A percentile compares a stretch with the other conserved stretches of the same genome.
phyloP scores from a whole-genome alignment of 2,797 vertebrate genomes.

The Merluccius polli region DNA sequence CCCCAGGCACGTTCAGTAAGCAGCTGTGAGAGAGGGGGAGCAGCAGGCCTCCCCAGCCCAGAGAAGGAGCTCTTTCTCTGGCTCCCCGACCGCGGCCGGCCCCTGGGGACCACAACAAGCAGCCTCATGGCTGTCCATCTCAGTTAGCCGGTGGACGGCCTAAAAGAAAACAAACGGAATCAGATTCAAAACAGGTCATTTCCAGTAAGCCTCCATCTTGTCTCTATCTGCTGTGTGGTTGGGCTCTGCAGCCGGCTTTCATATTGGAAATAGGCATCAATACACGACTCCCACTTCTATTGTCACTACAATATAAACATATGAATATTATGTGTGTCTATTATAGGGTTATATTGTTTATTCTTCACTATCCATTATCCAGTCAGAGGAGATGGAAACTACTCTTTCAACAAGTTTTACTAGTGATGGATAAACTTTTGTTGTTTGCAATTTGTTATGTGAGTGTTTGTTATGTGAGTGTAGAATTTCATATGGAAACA shows the following conservation, averaged over 20 bases:
- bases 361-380: too few species aligned
- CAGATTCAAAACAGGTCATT: neutral
- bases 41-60: slow-evolving; percentile 43
- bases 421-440: too few species aligned
- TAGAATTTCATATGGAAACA: too few species aligned
- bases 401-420: too few species aligned
- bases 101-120: neutral
- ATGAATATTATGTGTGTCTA: neutral
- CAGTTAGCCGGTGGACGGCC: slow-evolving; percentile 3
- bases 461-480: too few species aligned
- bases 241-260: neutral
- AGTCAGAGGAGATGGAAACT: too few species aligned
- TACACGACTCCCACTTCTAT: neutral
- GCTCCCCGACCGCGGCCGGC: neutral
- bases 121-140: neutral
- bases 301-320: neutral
- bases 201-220: neutral
- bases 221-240: neutral
- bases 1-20: slow-evolving; percentile 63
- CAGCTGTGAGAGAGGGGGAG: slow-evolving; percentile 68
- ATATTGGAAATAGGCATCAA: neutral
- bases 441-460: too few species aligned
- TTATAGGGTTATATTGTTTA: neutral
- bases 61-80: slow-evolving; percentile 58
- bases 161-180: neutral